Evolutionary conservation across 2,113 vertebrate species (phyloP), one percentile per base, ranked within the genome.

Genomic region (Syrmaticus mikado): DNA sequence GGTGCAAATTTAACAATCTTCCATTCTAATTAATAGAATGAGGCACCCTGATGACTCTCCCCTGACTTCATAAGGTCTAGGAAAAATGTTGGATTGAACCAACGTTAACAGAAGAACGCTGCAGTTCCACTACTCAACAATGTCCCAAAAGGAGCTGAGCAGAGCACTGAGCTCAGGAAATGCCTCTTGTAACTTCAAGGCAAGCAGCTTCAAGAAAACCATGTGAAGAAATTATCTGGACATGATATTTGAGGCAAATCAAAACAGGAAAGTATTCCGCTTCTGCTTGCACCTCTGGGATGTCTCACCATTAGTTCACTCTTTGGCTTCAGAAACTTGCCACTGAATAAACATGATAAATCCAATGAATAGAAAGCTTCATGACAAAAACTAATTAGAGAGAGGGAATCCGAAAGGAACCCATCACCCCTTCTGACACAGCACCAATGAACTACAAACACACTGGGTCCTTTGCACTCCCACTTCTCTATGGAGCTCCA

Each of bases 281-380:
- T 87, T 82, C 90, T 91, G 85, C 73, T 38, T 57, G 43, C 41
- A 68, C 93, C 95, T 46, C 3, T 45, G 96, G 93, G 94, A 92
- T 76, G 18, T 18, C 82, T 88, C 48, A 12, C 82, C 92, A 83
- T 74, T 36, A 91, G 93, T 78, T 91, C 95, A 94, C 79, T 91
- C 90, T n/a, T 30, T 92, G 90, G 85, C 93, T 91, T 41, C 94
- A 86, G 94, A 36, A 91, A 71, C 72, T 28, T 8, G 50, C 68
- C 88, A 34, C 95, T 95, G 96, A 95, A 94, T 9, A 95, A 96
- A 96, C 95, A 97, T 0, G 95, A 96, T 97, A 97, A 96, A 90
- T 13, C 2, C 79, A 61, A 25, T 0, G 20, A 43, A 17, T 3
- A 85, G 82, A 80, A 67, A 57, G 11, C 46, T 52, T 45, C 25